Base-by-base conservation (phyloP, 2,113 vertebrate genomes). In the Geococcyx californianus region DNA sequence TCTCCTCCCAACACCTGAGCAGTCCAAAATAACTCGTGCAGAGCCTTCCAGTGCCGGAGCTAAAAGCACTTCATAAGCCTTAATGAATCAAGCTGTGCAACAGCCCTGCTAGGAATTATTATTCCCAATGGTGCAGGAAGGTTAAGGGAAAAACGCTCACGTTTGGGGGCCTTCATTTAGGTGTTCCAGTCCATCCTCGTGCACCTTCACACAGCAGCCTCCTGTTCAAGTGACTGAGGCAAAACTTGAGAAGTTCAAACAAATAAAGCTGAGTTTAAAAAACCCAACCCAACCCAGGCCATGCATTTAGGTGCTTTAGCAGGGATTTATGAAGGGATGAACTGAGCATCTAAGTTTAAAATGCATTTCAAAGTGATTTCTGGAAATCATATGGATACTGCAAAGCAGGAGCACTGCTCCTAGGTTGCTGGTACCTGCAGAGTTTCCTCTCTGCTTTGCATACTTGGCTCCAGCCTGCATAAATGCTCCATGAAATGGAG, bases 71-170 rank as follows among this genome's bases (percentile, higher is more conserved):
- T 95, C 93, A 92, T 88, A 90, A 92, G 45, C 85, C 73, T 93
- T 96, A 96, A 96, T 96, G 96, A 96, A 92, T 96, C 93, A 95
- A 94, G 90, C 94, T 96, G 93, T 86, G 94, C 88, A 89, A 73
- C 93, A 93, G 45, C 73, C 91, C 69, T 64, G 73, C 0, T 0
- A 96, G 92, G 90, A 96, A 93, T 90, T 93, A 86, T 94, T 90
- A 94, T 90, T 93, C 94, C 92, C 93, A 89, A 45, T 7, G 59
- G 93, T 81, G 64, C 0, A 3, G 68, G 82, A 55, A 70, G 76
- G 64, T 74, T 72, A 52, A 74, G 85, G 90, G 60, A 33, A 81
- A 94, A 91, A 47, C 2, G 11, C 36, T 95, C 79, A 5, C 63
- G 7, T 88, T 70, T 94, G 93, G 93, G 82, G 64, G 64, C 31